Evolutionary conservation across 2,797 vertebrate genomes (phyloP).

Genomic region (Pseudochirops cupreus): DNA sequence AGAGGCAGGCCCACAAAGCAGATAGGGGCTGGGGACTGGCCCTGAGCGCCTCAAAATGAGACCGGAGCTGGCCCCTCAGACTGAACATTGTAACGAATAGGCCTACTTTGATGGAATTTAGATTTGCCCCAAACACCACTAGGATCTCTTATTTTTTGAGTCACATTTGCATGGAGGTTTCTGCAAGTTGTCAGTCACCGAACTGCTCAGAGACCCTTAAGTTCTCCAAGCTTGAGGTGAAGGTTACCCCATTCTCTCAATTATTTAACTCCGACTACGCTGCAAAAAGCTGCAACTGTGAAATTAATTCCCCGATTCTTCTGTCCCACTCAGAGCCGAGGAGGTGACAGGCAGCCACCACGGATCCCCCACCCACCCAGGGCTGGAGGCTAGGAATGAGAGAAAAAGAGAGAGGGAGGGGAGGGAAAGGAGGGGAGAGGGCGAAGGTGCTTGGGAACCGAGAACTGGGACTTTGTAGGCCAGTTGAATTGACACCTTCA

Average conservation of each 20-base stretch:
- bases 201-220: not conserved
- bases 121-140: not conserved
- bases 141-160: not conserved
- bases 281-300: not conserved
- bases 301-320: not conserved
- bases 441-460: slow-evolving; percentile 88
- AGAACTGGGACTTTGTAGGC: slow-evolving; percentile 99
- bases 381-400: not conserved
- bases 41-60: not conserved
- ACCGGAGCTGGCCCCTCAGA: not conserved
- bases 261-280: not conserved
- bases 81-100: not conserved
- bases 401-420: not conserved
- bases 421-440: not conserved
- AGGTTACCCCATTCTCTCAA: not conserved
- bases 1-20: not conserved
- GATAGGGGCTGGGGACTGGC: not conserved
- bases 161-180: not conserved
- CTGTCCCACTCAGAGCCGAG: not conserved
- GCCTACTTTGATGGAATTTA: not conserved
- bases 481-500: slow-evolving; percentile 96
- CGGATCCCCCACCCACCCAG: not conserved
- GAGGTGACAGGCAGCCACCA: not conserved
- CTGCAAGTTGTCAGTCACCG: not conserved
- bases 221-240: not conserved